Evolutionary conservation across 1,140 invertebrate species (phyloP), one percentile per base, ranked within the genome.

Genomic region (Lepidurus packardi): DNA sequence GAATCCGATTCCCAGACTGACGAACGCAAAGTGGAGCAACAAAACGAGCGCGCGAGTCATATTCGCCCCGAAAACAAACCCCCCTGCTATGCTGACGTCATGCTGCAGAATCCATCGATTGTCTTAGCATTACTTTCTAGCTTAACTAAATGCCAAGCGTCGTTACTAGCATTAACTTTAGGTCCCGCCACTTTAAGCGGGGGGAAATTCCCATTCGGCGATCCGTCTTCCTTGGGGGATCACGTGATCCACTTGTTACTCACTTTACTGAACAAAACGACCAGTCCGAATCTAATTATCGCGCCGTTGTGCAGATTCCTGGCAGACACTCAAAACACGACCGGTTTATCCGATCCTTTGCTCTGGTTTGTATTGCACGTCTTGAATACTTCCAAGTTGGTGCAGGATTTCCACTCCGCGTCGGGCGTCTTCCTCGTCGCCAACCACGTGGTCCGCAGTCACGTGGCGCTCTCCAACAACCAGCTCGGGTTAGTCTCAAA

Each of bases 221-320:
- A 92, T 79, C 88, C 90, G 1, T 84, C 90, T 21, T 93, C 92
- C 0, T 90, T 95, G 73, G 90, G 92, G 1, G 94, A 96, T 83
- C 92, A 92, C 9, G 90, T 95, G 2, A 95, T 94, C 81, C 91
- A 93, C 83, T 88, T 96, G 75, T 87, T 96, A 16, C 88, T 90
- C 1, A 91, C 90, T 0, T 85, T 96, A 11, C 90, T 90, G 11
- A 87, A 89, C 45, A 90, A 91, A 81, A 89, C 92, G 3, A 90
- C 92, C 13, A 89, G 90, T 45, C 42, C 43, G 11, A 21, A 8
- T 16, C 78, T 44, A 1, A 2, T 78, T 5, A 34, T 78, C 5
- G 24, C 13, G 79, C 80, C 24, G 53, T 75, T 84, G 43, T 84
- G 82, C 74, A 80, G 79, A 73, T 78, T 77, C 75, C 11, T 80